A percentile compares a stretch with the other conserved stretches of the same genome.
phyloP scores from a whole-genome alignment of 2,888 invertebrate species.

The Troilus luridus region DNA sequence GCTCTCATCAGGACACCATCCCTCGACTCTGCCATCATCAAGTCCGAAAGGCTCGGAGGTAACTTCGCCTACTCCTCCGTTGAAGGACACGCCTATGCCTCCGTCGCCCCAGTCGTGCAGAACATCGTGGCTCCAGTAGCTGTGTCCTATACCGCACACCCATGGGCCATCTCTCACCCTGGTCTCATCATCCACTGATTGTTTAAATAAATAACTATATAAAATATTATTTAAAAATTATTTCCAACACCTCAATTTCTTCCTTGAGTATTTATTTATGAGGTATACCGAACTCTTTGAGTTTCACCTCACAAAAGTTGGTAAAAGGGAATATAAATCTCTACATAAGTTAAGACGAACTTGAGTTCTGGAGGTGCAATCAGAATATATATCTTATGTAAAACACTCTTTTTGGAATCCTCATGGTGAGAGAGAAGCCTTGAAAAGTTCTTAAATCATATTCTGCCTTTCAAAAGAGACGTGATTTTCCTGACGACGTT shows the following conservation, averaged over 20 bases:
- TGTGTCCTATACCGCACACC: conserved; percentile 68
- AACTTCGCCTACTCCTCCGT: conserved; percentile 74
- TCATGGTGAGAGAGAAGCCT: not conserved
- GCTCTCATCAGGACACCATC: conserved; percentile 70
- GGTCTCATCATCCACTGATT: conserved; percentile 59
- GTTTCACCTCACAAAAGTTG: no score
- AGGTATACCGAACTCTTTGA: no score
- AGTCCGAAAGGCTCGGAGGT: conserved; percentile 72
- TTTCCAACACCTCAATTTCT: not conserved
- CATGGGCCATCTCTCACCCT: conserved; percentile 64
- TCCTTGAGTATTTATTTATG: no score
- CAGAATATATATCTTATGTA: no score
- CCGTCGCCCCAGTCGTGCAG: conserved; percentile 69
- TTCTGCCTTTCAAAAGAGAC: not conserved
- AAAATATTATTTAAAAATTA: not conserved
- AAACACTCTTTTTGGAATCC: no score
- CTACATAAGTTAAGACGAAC: no score
- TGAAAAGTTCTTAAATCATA: not conserved
- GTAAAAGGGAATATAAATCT: no score
- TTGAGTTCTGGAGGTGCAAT: no score
- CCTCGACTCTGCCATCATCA: conserved; percentile 72
- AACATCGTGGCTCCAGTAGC: conserved; percentile 68
- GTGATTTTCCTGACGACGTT: not conserved
- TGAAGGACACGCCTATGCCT: conserved; percentile 72
- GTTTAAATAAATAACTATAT: not conserved